A percentile compares a stretch with the other conserved stretches of the same genome.
Evolutionary conservation across 2,797 vertebrate genomes (phyloP).

Genomic region (Cossypha dichroa): DNA sequence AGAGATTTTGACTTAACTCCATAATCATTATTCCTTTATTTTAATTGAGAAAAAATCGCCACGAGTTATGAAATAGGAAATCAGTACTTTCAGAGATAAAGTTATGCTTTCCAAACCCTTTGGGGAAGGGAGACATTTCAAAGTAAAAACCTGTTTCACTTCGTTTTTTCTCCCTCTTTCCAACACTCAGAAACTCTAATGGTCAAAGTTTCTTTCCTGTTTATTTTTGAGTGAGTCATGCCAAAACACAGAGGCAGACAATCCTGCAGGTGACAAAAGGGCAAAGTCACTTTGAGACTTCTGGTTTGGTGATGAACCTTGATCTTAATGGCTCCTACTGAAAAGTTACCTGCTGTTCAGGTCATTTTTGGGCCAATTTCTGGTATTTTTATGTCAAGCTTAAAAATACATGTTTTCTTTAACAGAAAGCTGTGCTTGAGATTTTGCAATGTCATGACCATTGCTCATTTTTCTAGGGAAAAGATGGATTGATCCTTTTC

Average conservation of each 20-base stretch:
- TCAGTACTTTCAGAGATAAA: conserved; percentile 26
- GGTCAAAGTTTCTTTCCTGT: not conserved
- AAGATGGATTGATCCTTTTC: not conserved
- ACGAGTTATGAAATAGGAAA: conserved; percentile 15
- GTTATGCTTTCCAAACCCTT: not conserved
- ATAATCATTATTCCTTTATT: conserved; percentile 27
- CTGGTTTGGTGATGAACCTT: not conserved
- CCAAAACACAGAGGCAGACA: not conserved
- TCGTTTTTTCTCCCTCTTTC: not conserved
- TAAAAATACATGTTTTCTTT: not conserved
- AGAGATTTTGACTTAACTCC: not conserved
- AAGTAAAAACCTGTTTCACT: not conserved
- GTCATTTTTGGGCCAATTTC: not conserved
- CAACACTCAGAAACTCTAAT: not conserved
- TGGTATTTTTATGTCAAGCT: not conserved
- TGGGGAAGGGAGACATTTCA: not conserved
- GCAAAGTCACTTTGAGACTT: not conserved
- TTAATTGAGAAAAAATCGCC: conserved; percentile 53
- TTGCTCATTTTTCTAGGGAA: not conserved
- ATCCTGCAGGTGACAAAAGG: not conserved
- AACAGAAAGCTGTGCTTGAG: not conserved
- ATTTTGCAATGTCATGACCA: not conserved
- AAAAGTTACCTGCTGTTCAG: not conserved
- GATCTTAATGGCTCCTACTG: not conserved
- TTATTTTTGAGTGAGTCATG: not conserved